Percentiles rank a stretch among this genome's conserved stretches.
phyloP scores from a whole-genome alignment of 1,140 invertebrate species.

The Dendrolimus punctatus region DNA sequence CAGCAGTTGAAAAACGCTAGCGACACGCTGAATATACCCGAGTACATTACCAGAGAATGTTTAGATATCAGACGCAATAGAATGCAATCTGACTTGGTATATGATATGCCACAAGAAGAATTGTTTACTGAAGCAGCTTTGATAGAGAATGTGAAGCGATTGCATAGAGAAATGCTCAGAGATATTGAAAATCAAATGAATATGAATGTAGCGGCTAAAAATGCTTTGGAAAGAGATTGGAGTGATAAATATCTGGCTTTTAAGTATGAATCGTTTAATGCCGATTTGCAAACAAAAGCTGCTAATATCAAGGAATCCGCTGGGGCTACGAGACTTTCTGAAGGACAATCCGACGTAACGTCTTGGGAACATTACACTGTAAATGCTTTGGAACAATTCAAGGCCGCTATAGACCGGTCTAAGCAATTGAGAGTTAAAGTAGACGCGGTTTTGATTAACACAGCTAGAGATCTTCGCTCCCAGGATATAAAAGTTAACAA shows the following conservation, averaged over 20 bases:
- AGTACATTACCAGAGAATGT: constrained; percentile 79
- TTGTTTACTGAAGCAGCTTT: constrained; percentile 79
- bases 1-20: constrained; percentile 76
- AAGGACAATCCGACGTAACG: constrained; percentile 79
- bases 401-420: constrained; percentile 69
- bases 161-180: constrained; percentile 68
- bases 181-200: constrained; percentile 82
- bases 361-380: constrained; percentile 79
- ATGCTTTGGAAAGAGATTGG: constrained; percentile 86
- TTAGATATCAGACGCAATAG: constrained; percentile 79
- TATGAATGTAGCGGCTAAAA: constrained; percentile 81
- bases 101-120: constrained; percentile 85
- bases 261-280: constrained; percentile 78
- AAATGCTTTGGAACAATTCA: constrained; percentile 74
- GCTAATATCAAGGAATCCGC: constrained; percentile 76
- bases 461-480: constrained; percentile 77
- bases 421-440: constrained; percentile 74
- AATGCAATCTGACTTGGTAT: constrained; percentile 83
- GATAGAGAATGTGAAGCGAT: constrained; percentile 73
- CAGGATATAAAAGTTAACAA: constrained; percentile 81
- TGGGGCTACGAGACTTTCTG: constrained; percentile 80
- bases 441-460: constrained; percentile 75
- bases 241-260: constrained; percentile 88
- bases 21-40: constrained; percentile 74
- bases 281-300: constrained; percentile 75